phyloP scores from a whole-genome alignment of 2,113 vertebrate genomes.

The zebrafish (Danio rerio) region GRCz12tu NC_133181.1:8595001-8595500 shows the following conservation, averaged over 20 bases:
- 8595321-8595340: slow-evolving; percentile 75
- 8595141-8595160: slow-evolving; percentile 78
- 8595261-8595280: slow-evolving; percentile 63
- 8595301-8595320: slow-evolving; percentile 58
- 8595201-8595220: slow-evolving; percentile 38
- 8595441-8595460: slow-evolving; percentile 20
- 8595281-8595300: slow-evolving; percentile 73
- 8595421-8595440: slow-evolving; percentile 43
- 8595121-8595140: slow-evolving; percentile 73
- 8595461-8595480: neutral
- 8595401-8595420: slow-evolving; percentile 20
- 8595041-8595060: slow-evolving; percentile 73
- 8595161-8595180: slow-evolving; percentile 75
- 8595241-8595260: slow-evolving; percentile 37
- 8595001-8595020: slow-evolving; percentile 71
- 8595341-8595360: slow-evolving; percentile 84
- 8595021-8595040: slow-evolving; percentile 49
- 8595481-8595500: neutral
- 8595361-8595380: slow-evolving; percentile 77
- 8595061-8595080: slow-evolving; percentile 57
- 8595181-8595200: slow-evolving; percentile 79
- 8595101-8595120: slow-evolving; percentile 52
- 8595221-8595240: slow-evolving; percentile 57
- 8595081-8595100: slow-evolving; percentile 64
- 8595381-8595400: slow-evolving; percentile 55